A percentile compares a stretch with the other conserved stretches of the same genome.
These are phyloP conservation scores for Cecropterus lyciades DNA, from an alignment of 1,140 invertebrate genomes.

Conservation along the genomic window DNA sequence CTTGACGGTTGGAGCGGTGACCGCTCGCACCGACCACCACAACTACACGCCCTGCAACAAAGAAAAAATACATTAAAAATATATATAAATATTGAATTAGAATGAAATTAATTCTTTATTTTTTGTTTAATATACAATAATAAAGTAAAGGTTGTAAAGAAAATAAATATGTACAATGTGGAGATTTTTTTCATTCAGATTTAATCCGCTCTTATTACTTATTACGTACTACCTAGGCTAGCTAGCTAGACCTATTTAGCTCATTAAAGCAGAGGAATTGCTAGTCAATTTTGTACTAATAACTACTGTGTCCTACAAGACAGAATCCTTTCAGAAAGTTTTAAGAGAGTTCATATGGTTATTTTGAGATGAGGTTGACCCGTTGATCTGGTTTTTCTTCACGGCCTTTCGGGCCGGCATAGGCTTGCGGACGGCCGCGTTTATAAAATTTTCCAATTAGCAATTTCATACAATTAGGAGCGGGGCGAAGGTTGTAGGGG, in stretches of 20 bases:
- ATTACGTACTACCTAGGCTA: too few species aligned
- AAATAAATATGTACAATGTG: too few species aligned
- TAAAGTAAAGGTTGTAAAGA: too few species aligned
- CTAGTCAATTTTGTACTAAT: too few species aligned
- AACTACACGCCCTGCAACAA: constrained; percentile 77
- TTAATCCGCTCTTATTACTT: too few species aligned
- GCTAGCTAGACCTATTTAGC: too few species aligned
- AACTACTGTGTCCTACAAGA: background rate
- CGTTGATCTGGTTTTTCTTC: constrained; percentile 58
- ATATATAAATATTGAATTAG: too few species aligned
- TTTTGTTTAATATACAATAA: too few species aligned
- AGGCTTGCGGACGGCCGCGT: constrained; percentile 73
- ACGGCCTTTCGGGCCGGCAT: constrained; percentile 51
- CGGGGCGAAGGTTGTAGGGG: constrained; percentile 58
- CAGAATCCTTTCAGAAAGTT: background rate
- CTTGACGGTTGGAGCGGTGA: constrained; percentile 84
- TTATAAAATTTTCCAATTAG: constrained; percentile 85
- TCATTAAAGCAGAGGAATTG: too few species aligned
- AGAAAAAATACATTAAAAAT: constrained; percentile 8
- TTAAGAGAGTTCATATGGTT: background rate
- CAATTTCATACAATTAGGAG: constrained; percentile 83
- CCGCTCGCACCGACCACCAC: constrained; percentile 76
- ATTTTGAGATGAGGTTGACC: constrained; percentile 39
- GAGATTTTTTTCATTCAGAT: too few species aligned
- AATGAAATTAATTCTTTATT: too few species aligned